Conservation (phyloP, 2,888 invertebrate species). For the Choristoneura rosaceana region DNA sequence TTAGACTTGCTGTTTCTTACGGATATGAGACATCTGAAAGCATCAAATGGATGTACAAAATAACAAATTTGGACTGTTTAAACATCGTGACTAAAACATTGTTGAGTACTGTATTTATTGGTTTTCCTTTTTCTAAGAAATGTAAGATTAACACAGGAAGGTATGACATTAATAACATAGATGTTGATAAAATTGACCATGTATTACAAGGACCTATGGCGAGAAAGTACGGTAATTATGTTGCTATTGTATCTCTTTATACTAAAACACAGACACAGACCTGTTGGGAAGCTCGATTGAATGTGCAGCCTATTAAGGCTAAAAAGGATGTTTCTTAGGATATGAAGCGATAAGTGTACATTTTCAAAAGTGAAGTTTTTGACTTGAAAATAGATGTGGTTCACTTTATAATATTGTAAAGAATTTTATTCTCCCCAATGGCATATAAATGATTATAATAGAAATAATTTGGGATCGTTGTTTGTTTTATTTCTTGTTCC, state of each 20-base stretch:
- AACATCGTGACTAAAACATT: not conserved
- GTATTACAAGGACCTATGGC: conserved; percentile 2
- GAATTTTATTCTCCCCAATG: no score
- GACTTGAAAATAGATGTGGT: no score
- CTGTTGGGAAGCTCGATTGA: not conserved
- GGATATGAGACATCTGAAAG: not conserved
- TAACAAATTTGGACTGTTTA: not conserved
- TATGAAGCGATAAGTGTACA: no score
- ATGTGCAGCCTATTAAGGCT: not conserved
- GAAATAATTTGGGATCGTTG: no score
- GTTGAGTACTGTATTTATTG: not conserved
- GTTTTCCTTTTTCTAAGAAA: not conserved
- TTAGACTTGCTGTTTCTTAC: not conserved
- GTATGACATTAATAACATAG: not conserved
- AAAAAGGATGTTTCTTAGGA: no score
- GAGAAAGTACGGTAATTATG: conserved; percentile 4
- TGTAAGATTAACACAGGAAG: not conserved
- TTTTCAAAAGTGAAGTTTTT: no score
- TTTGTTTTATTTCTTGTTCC: no score
- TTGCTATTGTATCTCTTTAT: not conserved
- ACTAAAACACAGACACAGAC: not conserved
- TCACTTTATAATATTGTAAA: no score
- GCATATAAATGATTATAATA: no score
- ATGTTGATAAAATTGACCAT: conserved; percentile 4
- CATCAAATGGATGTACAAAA: not conserved